Evolutionary conservation across 2,888 invertebrate genomes (phyloP), one percentile per base, ranked within the genome.

Genomic region (Lottia scabra): DNA sequence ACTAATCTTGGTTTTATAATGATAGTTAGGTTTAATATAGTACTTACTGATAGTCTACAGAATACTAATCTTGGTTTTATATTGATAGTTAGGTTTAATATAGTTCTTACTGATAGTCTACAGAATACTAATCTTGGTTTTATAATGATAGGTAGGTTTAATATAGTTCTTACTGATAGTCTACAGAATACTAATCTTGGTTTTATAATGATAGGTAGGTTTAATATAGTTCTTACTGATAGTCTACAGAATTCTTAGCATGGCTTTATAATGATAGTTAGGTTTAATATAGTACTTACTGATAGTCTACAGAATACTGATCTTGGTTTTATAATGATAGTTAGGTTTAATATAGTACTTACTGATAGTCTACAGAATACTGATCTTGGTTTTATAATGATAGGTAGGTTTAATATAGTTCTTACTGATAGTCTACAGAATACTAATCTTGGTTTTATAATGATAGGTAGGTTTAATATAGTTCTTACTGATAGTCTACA

Each of bases 131-230:
- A 1, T 87, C 90, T 3, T 90, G 89, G 89, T 82, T 90, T n/a
- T 90, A 89, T 78, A 90, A 90, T 77, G 84, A 89, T 38, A 85
- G 84, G 85, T 87, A 72, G 48, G 46, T 38, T 63, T 68, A 15
- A 16, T 45, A 38, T 38, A 38, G 3, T 38, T 38, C 10, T 10
- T n/a, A n/a, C n/a, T n/a, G n/a, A n/a, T n/a, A n/a, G n/a, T n/a
- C n/a, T n/a, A n/a, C n/a, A n/a, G n/a, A n/a, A n/a, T n/a, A n/a
- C n/a, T n/a, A n/a, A n/a, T n/a, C n/a, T 23, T 88, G 86, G 86
- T 86, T 84, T 0, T 87, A 87, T 79, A 88, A 87, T 0, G 97
- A 97, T 81, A 96, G 96, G 96, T 26, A 23, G 27, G 68, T 30
- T 0, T 62, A 81, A n/a, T n/a, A n/a, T 10, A 72, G 76, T 65